These are phyloP conservation scores for Eulemur rubriventer DNA, from an alignment of 2,797 vertebrate genomes.

Conservation along the genomic window DNA sequence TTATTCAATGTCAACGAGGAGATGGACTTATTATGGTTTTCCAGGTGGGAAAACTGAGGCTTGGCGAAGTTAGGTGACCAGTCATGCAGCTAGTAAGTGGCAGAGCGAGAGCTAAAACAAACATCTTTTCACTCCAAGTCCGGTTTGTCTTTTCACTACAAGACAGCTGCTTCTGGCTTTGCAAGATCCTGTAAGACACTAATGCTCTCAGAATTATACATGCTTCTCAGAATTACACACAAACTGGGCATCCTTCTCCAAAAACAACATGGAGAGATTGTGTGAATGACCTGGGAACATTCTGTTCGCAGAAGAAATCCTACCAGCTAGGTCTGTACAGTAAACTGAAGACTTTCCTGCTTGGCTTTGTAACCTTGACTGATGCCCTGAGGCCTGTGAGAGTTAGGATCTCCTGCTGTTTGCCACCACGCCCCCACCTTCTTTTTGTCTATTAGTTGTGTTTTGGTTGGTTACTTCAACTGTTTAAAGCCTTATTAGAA, in stretches of 20 bases:
- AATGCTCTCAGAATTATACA: slow-evolving; percentile 21
- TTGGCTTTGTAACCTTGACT: not conserved
- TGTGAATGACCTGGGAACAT: not conserved
- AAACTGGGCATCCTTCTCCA: not conserved
- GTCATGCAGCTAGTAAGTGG: not conserved
- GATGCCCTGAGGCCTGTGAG: not conserved
- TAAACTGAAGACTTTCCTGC: not conserved
- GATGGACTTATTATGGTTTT: not conserved
- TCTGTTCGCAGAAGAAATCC: slow-evolving; percentile 43
- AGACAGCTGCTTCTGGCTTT: slow-evolving; percentile 62
- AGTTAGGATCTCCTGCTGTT: not conserved
- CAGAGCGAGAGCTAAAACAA: not conserved
- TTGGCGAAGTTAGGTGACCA: not conserved
- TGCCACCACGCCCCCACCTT: not conserved
- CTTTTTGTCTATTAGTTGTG: not conserved
- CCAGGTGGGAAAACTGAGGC: not conserved
- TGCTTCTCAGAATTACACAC: slow-evolving; percentile 6
- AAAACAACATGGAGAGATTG: not conserved
- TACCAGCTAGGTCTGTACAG: not conserved
- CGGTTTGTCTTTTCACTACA: not conserved
- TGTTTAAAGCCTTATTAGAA: slow-evolving; percentile 1
- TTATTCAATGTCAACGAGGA: not conserved
- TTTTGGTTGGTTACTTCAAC: not conserved
- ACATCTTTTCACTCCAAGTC: not conserved
- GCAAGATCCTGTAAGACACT: slow-evolving; percentile 26